phyloP scores from a whole-genome alignment of 2,113 vertebrate species.

The Empidonax traillii region DNA sequence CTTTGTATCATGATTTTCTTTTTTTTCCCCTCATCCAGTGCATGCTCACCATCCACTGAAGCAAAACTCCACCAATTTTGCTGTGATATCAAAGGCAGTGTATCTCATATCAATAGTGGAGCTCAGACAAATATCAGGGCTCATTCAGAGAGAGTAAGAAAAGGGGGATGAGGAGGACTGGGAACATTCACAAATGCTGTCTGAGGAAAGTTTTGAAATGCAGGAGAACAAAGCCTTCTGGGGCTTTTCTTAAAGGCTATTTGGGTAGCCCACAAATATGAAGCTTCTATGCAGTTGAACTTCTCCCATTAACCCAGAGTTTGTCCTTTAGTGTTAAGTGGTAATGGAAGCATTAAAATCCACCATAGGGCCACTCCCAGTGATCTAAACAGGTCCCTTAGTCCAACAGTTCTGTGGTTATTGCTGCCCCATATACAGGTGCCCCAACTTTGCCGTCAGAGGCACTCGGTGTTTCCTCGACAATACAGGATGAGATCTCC shows the following conservation, averaged over 20 bases:
- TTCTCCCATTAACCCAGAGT: neutral
- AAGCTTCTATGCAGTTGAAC: neutral
- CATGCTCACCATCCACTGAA: neutral
- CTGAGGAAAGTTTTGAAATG: neutral
- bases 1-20: neutral
- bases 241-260: neutral
- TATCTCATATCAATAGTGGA: neutral
- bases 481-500: neutral
- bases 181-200: neutral
- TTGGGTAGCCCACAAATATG: neutral
- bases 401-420: neutral
- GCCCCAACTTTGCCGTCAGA: neutral
- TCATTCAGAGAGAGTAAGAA: neutral
- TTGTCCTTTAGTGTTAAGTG: neutral
- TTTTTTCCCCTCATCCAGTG: neutral
- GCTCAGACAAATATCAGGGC: neutral
- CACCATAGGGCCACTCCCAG: accelerated
- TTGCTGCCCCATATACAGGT: neutral
- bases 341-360: neutral
- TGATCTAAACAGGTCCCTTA: accelerated
- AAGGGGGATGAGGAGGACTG: neutral
- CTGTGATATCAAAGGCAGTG: neutral
- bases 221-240: neutral
- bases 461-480: neutral
- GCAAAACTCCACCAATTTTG: neutral